These are phyloP conservation scores for Malurus elegans DNA, from an alignment of 2,113 vertebrate species.

Conservation along the genomic window DNA sequence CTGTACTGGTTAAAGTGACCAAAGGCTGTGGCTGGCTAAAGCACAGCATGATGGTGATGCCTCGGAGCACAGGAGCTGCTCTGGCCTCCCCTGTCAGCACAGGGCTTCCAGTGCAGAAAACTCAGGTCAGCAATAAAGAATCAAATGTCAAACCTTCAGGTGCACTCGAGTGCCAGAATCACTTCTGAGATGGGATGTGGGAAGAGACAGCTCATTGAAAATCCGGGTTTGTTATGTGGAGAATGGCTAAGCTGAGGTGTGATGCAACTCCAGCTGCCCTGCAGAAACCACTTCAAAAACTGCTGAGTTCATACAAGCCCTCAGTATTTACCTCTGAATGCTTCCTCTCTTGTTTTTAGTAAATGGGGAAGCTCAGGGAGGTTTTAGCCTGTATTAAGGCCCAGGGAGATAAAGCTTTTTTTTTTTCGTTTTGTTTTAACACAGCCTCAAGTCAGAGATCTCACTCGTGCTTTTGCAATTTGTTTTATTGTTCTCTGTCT, in stretches of 20 bases:
- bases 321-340: neutral
- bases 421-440: neutral
- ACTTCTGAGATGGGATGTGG: neutral
- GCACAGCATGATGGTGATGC: fast-evolving
- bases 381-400: neutral
- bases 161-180: neutral
- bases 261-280: neutral
- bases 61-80: neutral
- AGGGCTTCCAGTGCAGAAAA: neutral
- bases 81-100: neutral
- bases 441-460: neutral
- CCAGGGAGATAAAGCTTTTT: neutral
- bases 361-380: neutral
- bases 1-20: neutral
- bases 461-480: neutral
- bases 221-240: neutral
- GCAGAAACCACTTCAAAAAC: slow-evolving; percentile 24
- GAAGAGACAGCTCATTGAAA: neutral
- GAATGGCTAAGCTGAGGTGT: fast-evolving
- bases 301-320: neutral
- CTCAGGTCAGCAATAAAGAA: neutral
- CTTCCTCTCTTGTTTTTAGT: slow-evolving; percentile 18
- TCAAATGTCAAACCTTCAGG: neutral
- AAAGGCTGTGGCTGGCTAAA: neutral
- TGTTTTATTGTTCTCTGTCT: neutral